Base-by-base conservation (phyloP, 2,888 invertebrate species). In the Allophyes oxyacanthae region DNA sequence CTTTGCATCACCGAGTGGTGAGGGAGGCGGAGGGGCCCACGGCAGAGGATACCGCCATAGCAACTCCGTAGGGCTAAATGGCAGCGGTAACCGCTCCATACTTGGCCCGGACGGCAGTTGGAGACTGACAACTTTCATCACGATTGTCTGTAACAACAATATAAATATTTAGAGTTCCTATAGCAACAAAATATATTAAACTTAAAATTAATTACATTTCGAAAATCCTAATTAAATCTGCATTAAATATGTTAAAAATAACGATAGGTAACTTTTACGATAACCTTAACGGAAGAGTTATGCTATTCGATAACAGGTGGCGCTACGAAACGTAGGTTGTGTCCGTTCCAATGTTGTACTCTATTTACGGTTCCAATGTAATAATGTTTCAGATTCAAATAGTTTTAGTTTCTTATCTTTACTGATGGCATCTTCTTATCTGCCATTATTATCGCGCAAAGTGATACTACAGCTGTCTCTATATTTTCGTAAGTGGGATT, bases 41-140 rank as follows among this genome's bases (percentile, higher is more conserved):
- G 96, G 96, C 63, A 96, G 94, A 45, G 97, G 97, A 87, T 98
- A 98, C 84, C 98, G 96, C 98, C 98, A 98, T 52, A 98, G 90
- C 55, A 98, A 93, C 86, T 98, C 98, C 78, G 96, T 95, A 25
- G 97, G 96, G 94, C 96, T 97, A 89, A 98, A 97, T 72, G 97
- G 97, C 78, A 98, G 94, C 87, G 97, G 97, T 75, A 97, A 92
- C 81, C 97, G 96, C 91, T 97, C 96, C 95, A 97, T 96, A 73
- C 95, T 95, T 63, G 95, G 95, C 92, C 96, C 95, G 77, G 96
- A 95, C 84, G 96, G 96, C 92, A 96, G 86, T 94, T 96, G 95
- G 86, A 95, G 94, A 87, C 96, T 96, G 88, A 96, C 95, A 87
- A 95, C 95, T 95, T 95, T 95, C 95, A 95, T 95, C 82, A 84